Evolutionary conservation across 2,113 vertebrate genomes (phyloP).

Genomic region (Spizaetus ornatus): DNA sequence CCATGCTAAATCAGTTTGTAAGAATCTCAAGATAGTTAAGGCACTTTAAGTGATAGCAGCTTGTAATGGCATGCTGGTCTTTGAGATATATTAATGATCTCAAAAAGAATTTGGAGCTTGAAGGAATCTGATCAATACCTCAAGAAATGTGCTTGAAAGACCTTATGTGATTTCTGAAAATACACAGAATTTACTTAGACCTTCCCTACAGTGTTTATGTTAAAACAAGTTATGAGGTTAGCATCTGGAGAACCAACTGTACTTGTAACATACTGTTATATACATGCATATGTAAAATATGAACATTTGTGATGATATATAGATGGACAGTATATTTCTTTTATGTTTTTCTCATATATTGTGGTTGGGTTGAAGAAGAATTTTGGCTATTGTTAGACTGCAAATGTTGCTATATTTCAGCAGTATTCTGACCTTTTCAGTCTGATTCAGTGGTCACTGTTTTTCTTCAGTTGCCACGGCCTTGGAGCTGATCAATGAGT

Average conservation of each 20-base stretch:
- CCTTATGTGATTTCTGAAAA: not conserved
- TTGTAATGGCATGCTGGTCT: not conserved
- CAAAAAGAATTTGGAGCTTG: not conserved
- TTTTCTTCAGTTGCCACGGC: not conserved
- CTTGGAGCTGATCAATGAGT: not conserved
- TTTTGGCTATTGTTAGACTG: not conserved
- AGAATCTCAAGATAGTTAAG: not conserved
- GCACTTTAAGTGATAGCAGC: not conserved
- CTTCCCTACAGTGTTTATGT: not conserved
- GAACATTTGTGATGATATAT: not conserved
- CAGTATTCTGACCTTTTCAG: constrained; percentile 9
- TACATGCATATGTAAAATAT: not conserved
- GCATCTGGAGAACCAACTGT: not conserved
- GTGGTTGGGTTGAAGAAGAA: not conserved
- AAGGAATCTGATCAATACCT: not conserved
- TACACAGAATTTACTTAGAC: not conserved
- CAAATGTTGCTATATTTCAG: not conserved
- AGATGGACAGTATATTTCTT: not conserved
- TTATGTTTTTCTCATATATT: not conserved
- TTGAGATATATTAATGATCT: not conserved
- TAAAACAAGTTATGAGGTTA: not conserved
- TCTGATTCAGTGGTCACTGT: not conserved
- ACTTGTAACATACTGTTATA: not conserved
- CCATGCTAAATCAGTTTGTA: not conserved
- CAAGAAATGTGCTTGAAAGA: not conserved